Percentiles rank a stretch among this genome's conserved stretches.
Evolutionary conservation across 2,888 invertebrate genomes (phyloP).

Genomic region (Perizoma flavofasciatum): DNA sequence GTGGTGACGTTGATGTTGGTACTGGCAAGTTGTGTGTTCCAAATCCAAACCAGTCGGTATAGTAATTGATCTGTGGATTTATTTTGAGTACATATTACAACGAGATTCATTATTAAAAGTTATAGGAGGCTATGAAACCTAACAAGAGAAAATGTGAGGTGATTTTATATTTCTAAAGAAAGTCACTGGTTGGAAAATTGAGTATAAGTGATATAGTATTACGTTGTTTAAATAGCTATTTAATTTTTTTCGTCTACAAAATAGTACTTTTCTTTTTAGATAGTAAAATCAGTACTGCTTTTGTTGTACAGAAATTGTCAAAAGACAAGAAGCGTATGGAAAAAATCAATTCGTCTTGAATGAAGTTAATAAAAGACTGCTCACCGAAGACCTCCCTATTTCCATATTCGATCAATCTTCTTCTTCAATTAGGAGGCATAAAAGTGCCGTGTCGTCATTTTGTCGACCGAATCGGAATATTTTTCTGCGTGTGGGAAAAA

Average conservation of each 20-base stretch:
- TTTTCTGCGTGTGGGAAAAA: slow-evolving; percentile 16
- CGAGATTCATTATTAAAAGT: too few relatives aligned
- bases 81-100: too few relatives aligned
- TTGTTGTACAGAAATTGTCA: slow-evolving; percentile 3
- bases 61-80: too few relatives aligned
- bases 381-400: slow-evolving; percentile 35
- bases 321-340: slow-evolving; percentile 22
- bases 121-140: too few relatives aligned
- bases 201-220: too few relatives aligned
- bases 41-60: too few relatives aligned
- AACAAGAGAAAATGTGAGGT: too few relatives aligned
- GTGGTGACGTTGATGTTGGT: too few relatives aligned
- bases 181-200: too few relatives aligned
- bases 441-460: slow-evolving; percentile 38
- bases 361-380: slow-evolving; percentile 39
- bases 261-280: neutral
- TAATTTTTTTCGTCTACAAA: neutral
- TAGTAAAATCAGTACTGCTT: neutral
- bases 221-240: neutral
- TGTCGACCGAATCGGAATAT: slow-evolving; percentile 31
- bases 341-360: slow-evolving; percentile 35
- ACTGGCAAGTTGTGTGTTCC: too few relatives aligned
- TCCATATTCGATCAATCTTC: slow-evolving; percentile 42
- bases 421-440: slow-evolving; percentile 38
- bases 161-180: too few relatives aligned